These are phyloP conservation scores for Drosophila merina DNA, from an alignment of 2,888 invertebrate species.

Conservation along the genomic window DNA sequence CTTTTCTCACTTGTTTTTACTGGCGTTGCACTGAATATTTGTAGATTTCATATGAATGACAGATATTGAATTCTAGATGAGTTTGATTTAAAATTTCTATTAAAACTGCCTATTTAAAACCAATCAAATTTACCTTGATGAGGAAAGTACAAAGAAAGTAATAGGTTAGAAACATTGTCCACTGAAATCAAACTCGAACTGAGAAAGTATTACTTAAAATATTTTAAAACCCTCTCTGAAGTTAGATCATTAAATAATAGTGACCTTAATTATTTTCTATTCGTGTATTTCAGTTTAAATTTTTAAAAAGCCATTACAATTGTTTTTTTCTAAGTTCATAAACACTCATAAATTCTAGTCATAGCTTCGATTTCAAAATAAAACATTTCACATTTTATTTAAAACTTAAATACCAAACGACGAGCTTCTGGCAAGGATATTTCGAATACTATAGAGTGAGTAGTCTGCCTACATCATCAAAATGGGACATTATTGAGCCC, in stretches of 20 bases:
- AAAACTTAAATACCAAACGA: background rate
- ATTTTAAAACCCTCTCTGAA: too few species aligned
- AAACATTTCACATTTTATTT: background rate
- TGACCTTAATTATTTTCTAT: background rate
- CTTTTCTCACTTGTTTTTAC: too few species aligned
- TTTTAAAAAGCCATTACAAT: background rate
- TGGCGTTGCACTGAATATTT: background rate
- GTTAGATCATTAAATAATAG: too few species aligned
- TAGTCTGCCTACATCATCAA: conserved; percentile 34
- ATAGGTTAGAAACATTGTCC: too few species aligned
- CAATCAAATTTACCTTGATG: background rate
- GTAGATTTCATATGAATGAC: background rate
- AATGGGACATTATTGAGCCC: conserved; percentile 38
- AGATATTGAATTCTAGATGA: background rate
- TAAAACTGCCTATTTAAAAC: background rate
- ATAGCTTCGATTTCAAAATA: background rate
- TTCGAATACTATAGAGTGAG: background rate
- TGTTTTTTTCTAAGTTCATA: background rate
- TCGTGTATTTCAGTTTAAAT: background rate
- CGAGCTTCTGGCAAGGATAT: background rate
- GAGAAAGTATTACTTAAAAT: background rate
- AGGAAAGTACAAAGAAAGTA: background rate
- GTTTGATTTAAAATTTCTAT: background rate
- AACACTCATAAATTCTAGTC: background rate
- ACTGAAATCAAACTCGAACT: background rate